These are phyloP conservation scores for Perognathus longimembris DNA, from an alignment of 2,113 vertebrate species.

Conservation along the genomic window DNA sequence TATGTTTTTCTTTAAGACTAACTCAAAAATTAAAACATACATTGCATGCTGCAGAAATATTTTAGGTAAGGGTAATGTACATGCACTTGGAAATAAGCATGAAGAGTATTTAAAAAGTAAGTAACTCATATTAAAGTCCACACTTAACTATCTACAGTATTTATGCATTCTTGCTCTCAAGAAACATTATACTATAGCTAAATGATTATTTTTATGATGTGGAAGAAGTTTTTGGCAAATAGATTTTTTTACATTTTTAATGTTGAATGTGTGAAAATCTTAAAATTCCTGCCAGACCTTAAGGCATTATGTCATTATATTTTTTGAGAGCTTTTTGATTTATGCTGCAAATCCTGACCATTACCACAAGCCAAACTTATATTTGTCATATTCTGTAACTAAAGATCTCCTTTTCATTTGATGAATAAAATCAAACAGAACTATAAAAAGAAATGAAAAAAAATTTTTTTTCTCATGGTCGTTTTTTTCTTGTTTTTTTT, in stretches of 20 bases:
- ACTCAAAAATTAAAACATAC: conserved; percentile 4
- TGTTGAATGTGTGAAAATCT: background rate
- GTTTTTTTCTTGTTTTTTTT: conserved; percentile 6
- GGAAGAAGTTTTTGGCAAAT: background rate
- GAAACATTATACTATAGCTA: background rate
- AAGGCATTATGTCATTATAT: background rate
- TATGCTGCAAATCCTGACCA: background rate
- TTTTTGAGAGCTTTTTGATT: background rate
- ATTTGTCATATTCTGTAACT: conserved; percentile 19
- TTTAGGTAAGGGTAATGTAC: background rate
- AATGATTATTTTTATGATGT: background rate
- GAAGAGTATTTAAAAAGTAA: background rate
- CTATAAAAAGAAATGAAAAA: background rate
- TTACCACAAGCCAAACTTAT: background rate
- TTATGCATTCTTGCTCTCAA: background rate
- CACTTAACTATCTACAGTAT: background rate
- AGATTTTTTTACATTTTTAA: background rate
- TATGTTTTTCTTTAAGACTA: background rate
- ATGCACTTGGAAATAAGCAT: background rate
- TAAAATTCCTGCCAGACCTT: background rate
- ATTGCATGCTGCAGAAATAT: background rate
- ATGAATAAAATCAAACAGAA: conserved; percentile 20
- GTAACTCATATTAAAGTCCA: background rate
- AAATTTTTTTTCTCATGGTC: background rate
- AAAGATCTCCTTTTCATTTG: background rate